A percentile compares a stretch with the other conserved stretches of the same genome.
Evolutionary conservation across 2,888 invertebrate genomes (phyloP).

Genomic region (Apamea epomidion): DNA sequence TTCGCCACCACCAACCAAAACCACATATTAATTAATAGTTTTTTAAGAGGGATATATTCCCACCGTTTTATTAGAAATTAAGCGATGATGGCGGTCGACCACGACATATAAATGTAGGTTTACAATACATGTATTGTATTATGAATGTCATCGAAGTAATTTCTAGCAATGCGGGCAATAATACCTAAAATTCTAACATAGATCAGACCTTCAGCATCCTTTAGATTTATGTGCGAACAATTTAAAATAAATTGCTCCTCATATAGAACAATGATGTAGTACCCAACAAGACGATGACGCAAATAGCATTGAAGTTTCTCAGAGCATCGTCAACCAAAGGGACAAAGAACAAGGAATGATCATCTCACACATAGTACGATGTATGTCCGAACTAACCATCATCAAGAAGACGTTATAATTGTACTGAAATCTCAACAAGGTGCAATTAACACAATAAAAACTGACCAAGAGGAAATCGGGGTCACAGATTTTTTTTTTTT

Average conservation of each 20-base stretch:
- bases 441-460: background rate
- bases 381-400: background rate
- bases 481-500: too few species aligned
- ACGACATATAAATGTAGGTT: background rate
- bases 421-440: background rate
- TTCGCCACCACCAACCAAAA: background rate
- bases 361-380: background rate
- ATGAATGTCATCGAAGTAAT: background rate
- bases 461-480: background rate
- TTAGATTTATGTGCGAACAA: conserved; percentile 25
- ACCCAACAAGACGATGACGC: conserved; percentile 38
- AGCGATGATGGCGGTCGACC: background rate
- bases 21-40: background rate
- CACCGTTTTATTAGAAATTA: background rate
- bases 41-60: background rate
- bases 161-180: background rate
- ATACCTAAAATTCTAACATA: background rate
- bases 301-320: conserved; percentile 30
- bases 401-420: background rate
- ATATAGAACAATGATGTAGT: conserved; percentile 41
- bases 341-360: conserved; percentile 27
- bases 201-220: conserved; percentile 15
- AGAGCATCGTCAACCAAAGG: conserved; percentile 24
- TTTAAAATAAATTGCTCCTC: conserved; percentile 42
- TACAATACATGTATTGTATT: background rate